These are phyloP conservation scores for Lamprotornis superbus DNA, from an alignment of 2,113 vertebrate species.

Conservation along the genomic window DNA sequence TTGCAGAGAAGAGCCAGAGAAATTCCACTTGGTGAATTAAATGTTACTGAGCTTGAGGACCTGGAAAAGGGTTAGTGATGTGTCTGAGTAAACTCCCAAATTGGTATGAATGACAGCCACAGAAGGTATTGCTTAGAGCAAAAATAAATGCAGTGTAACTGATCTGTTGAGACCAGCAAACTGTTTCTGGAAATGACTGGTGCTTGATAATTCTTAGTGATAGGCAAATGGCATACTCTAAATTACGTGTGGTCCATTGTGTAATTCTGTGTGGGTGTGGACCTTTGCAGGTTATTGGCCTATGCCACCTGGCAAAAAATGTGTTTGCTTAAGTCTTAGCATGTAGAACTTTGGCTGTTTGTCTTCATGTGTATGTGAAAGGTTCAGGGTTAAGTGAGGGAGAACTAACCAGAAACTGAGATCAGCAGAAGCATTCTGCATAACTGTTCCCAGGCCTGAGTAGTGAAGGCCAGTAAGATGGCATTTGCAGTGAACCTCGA, in stretches of 20 bases:
- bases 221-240: conserved; percentile 47
- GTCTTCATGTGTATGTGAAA: conserved; percentile 47
- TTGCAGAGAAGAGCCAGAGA: conserved; percentile 40
- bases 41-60: conserved; percentile 47
- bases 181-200: conserved; percentile 46
- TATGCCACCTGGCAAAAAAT: conserved; percentile 42
- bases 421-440: conserved; percentile 2
- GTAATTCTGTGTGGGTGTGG: conserved; percentile 54
- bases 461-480: background rate
- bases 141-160: conserved; percentile 54
- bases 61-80: conserved; percentile 26
- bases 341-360: conserved; percentile 56
- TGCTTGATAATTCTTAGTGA: conserved; percentile 37
- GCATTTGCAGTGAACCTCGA: background rate
- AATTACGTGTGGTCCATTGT: conserved; percentile 60
- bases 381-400: conserved; percentile 51
- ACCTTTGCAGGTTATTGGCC: conserved; percentile 63
- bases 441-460: background rate
- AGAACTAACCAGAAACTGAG: conserved; percentile 21
- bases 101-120: conserved; percentile 49
- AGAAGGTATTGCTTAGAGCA: conserved; percentile 44
- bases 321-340: conserved; percentile 57
- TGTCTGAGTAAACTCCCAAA: conserved; percentile 36
- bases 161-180: conserved; percentile 43
- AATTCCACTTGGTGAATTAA: conserved; percentile 31